Base-by-base conservation (phyloP, 2,797 vertebrate species). In the Aulostomus chinensis region DNA sequence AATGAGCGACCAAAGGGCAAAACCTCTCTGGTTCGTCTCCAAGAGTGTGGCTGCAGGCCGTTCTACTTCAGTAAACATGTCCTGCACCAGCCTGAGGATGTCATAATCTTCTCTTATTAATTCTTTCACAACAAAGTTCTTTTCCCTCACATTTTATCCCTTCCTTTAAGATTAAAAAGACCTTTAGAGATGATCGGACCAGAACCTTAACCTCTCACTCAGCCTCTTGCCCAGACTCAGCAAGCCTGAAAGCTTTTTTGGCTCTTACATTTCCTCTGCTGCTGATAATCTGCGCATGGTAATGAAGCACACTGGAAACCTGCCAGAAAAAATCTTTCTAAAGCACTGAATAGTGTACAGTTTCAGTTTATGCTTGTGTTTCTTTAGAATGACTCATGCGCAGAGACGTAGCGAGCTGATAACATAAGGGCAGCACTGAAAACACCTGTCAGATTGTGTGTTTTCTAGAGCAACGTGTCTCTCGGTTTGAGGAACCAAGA, bases 181-280 rank as follows among this genome's bases (percentile, higher is more conserved):
- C 18, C 31, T 58, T 62, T 71, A 58, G 48, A 64, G 58, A 22
- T 55, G 59, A 65, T 77, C 66, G 61, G 28, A 61, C 45, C 1
- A 2, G 41, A 62, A 55, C 54, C 37, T 28, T 60, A 3, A 15
- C 13, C 31, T 37, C 20, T 61, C 11, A 10, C 37, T 58, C 38
- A 35, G 22, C 48, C 24, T 62, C 46, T 9, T 34, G 47, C 32
- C 17, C 26, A 9, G 31, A 55, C 39, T 52, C 39, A 2, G 41
- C 47, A 39, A 39, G 37, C 48, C 56, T 83, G 53, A 84, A 68
- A 83, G 81, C 75, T 76, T 84, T 86, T 80, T 78, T 84, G 81
- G 75, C 78, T 66, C 40, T 32, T 2, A 2, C 33, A 20, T 15
- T n/a, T 61, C 53, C 41, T 43, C 35, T 52, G 52, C 68, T 60